These are phyloP conservation scores for Eclectus roratus DNA, from an alignment of 2,113 vertebrate species.

Conservation along the genomic window DNA sequence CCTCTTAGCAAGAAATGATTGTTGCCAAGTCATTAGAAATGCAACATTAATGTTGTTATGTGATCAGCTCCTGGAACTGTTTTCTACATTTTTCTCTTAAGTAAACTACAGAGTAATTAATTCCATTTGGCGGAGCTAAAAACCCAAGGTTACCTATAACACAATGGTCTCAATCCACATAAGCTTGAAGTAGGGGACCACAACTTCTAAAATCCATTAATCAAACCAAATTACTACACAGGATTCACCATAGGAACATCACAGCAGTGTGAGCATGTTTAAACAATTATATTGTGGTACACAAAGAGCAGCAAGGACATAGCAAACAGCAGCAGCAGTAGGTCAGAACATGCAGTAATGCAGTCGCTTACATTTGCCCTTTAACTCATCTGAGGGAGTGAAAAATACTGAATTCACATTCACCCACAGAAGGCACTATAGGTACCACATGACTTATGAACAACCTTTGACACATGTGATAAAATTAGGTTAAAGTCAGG, in stretches of 20 bases:
- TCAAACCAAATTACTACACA: slow-evolving; percentile 64
- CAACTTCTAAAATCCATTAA: slow-evolving; percentile 68
- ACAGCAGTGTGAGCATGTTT: slow-evolving; percentile 36
- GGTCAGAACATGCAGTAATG: neutral
- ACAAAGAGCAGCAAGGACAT: slow-evolving; percentile 48
- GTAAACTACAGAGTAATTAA: slow-evolving; percentile 51
- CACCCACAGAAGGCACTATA: neutral
- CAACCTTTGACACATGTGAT: neutral
- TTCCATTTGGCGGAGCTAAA: slow-evolving; percentile 38
- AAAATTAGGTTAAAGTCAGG: neutral
- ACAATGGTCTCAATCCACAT: slow-evolving; percentile 63
- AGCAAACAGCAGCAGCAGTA: slow-evolving; percentile 38
- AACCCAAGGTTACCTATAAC: slow-evolving; percentile 64
- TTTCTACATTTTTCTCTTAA: slow-evolving; percentile 43
- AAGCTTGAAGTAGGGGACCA: slow-evolving; percentile 45
- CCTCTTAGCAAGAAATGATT: neutral
- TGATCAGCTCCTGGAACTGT: slow-evolving; percentile 35
- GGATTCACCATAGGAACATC: slow-evolving; percentile 38
- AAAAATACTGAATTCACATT: slow-evolving; percentile 25
- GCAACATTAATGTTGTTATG: slow-evolving; percentile 3
- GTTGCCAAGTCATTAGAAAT: slow-evolving; percentile 38
- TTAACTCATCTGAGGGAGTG: neutral
- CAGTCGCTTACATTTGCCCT: neutral
- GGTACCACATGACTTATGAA: neutral
- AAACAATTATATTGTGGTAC: slow-evolving; percentile 46